Conservation (phyloP, 2,888 invertebrate species). For the Baronia brevicornis region DNA sequence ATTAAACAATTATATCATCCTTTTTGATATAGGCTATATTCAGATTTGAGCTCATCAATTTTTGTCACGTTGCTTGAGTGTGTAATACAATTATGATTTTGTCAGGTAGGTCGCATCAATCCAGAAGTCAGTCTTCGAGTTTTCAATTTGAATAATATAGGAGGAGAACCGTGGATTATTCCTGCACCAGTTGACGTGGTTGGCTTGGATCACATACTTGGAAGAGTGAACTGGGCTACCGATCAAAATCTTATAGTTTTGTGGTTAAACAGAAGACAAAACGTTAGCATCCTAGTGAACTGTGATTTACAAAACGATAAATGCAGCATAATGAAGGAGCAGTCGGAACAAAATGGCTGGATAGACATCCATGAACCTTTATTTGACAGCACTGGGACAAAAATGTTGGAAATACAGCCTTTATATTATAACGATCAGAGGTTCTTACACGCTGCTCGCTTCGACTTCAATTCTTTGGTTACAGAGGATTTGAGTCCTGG, state of each 20-base stretch:
- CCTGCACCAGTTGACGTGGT: constrained; percentile 73
- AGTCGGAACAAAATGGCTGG: constrained; percentile 82
- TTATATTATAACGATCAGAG: constrained; percentile 47
- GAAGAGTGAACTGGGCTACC: constrained; percentile 84
- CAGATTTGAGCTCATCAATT: too few relatives aligned
- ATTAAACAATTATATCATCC: too few relatives aligned
- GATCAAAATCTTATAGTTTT: constrained; percentile 79
- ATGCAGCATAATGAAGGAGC: constrained; percentile 53
- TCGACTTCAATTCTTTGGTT: constrained; percentile 41
- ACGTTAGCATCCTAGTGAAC: constrained; percentile 75
- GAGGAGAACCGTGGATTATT: constrained; percentile 48
- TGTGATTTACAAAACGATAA: constrained; percentile 67
- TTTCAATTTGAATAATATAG: constrained; percentile 57
- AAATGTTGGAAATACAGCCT: constrained; percentile 60
- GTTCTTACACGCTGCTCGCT: constrained; percentile 58
- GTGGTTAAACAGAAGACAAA: constrained; percentile 93
- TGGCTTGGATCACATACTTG: constrained; percentile 79
- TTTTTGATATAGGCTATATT: too few relatives aligned
- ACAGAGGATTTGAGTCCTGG: constrained; percentile 71
- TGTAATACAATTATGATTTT: constrained; percentile 30
- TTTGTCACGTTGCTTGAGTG: too few relatives aligned
- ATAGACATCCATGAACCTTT: constrained; percentile 75
- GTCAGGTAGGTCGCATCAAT: constrained; percentile 82
- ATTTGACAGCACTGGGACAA: constrained; percentile 59
- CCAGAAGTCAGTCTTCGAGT: constrained; percentile 82